These are phyloP conservation scores for Ennomos erosarius DNA, from an alignment of 2,888 invertebrate species.

Conservation along the genomic window DNA sequence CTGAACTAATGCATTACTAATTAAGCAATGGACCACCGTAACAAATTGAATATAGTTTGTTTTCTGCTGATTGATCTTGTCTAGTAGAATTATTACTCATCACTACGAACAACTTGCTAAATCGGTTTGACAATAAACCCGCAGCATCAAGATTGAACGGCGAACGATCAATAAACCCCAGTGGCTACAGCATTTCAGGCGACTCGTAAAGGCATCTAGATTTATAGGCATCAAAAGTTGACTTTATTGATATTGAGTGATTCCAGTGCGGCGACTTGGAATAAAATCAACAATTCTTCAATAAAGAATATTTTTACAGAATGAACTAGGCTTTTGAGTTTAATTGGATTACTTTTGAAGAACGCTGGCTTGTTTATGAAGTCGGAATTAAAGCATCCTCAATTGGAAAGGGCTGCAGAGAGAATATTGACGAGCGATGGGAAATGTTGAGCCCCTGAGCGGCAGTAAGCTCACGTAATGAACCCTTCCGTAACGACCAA, in stretches of 20 bases:
- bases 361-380: conserved; percentile 18
- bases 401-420: conserved; percentile 27
- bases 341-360: conserved; percentile 11
- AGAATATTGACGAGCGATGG: conserved; percentile 54
- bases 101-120: conserved; percentile 5
- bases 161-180: conserved; percentile 31
- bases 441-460: conserved; percentile 53
- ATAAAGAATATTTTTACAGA: conserved; percentile 11
- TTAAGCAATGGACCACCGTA: too few relatives aligned
- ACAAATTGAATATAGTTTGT: too few relatives aligned
- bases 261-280: conserved; percentile 26
- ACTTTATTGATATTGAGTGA: conserved; percentile 36
- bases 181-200: conserved; percentile 20
- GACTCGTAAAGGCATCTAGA: conserved; percentile 34
- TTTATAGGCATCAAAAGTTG: conserved; percentile 31
- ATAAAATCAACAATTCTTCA: conserved; percentile 18
- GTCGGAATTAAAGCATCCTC: conserved; percentile 14
- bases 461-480: conserved; percentile 59
- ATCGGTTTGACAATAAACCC: conserved; percentile 16
- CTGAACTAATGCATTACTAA: too few relatives aligned
- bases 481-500: conserved; percentile 59
- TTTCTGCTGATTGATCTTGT: not conserved
- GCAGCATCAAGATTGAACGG: conserved; percentile 26
- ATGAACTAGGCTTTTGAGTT: conserved; percentile 3
- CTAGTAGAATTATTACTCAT: not conserved